These are phyloP conservation scores for Ictidomys tridecemlineatus DNA, from an alignment of 2,113 vertebrate species.

Conservation along the genomic window DNA sequence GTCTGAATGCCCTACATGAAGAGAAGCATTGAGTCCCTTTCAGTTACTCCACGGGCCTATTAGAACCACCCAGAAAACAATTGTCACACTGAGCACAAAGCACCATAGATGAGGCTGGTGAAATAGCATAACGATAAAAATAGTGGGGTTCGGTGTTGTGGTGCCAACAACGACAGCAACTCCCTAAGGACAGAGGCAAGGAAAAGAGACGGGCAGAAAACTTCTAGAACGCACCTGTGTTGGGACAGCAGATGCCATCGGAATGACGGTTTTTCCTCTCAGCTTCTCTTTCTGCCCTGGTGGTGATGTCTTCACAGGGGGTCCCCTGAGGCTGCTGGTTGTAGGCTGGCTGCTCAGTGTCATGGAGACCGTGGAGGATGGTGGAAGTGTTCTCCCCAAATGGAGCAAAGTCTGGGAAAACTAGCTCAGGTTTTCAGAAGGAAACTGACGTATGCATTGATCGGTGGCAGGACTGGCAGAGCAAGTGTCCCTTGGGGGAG, in stretches of 20 bases:
- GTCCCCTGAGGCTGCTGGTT: neutral
- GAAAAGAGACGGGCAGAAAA: neutral
- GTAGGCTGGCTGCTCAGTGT: neutral
- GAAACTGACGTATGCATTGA: neutral
- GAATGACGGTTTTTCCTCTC: neutral
- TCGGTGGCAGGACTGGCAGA: neutral
- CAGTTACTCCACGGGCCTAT: neutral
- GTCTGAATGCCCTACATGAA: neutral
- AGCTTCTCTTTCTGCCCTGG: neutral
- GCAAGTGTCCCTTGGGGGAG: neutral
- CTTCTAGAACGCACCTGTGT: too few relatives aligned
- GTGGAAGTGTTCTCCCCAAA: too few relatives aligned
- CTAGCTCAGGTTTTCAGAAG: neutral
- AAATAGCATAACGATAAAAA: neutral
- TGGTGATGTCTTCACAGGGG: rapidly evolving
- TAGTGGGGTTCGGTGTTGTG: neutral
- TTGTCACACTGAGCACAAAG: neutral
- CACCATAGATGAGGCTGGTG: rapidly evolving
- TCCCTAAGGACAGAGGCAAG: neutral
- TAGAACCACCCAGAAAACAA: neutral
- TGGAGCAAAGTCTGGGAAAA: neutral
- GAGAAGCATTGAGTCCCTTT: neutral
- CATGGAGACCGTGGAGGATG: neutral
- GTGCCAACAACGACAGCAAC: neutral
- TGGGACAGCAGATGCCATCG: too few relatives aligned